A percentile compares a stretch with the other conserved stretches of the same genome.
Evolutionary conservation across 2,888 invertebrate genomes (phyloP).

Genomic region (Amphipoea lucens): DNA sequence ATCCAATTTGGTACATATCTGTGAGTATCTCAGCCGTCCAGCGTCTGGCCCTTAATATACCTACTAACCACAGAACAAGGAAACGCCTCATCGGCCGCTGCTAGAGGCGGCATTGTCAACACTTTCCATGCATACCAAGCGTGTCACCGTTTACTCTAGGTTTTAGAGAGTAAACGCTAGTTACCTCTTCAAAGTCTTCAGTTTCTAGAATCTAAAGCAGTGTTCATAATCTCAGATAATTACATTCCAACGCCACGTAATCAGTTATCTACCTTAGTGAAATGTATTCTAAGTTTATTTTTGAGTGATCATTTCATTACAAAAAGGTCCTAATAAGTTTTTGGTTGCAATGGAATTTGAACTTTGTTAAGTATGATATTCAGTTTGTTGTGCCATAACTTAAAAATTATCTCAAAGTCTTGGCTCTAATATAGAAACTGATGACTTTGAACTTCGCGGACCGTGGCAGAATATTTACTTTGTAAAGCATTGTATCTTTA

Average conservation of each 20-base stretch:
- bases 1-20: conserved; percentile 72
- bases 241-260: no score
- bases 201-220: neutral
- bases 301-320: no score
- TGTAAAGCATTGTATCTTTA: neutral
- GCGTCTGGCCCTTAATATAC: conserved; percentile 75
- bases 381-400: no score
- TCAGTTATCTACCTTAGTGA: no score
- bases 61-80: neutral
- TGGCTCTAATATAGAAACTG: no score
- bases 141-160: neutral
- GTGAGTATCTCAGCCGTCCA: conserved; percentile 63
- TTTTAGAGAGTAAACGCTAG: neutral
- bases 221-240: no score
- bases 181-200: neutral
- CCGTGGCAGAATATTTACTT: neutral
- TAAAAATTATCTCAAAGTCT: no score
- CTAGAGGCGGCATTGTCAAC: neutral
- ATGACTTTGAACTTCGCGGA: neutral
- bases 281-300: no score
- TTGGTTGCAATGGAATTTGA: no score
- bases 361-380: no score
- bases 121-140: neutral
- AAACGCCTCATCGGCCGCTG: neutral
- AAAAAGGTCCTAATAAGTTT: no score